Percentiles rank a stretch among this genome's conserved stretches.
Evolutionary conservation across 2,797 vertebrate species (phyloP).

Genomic region (Acipenser transmontanus): DNA sequence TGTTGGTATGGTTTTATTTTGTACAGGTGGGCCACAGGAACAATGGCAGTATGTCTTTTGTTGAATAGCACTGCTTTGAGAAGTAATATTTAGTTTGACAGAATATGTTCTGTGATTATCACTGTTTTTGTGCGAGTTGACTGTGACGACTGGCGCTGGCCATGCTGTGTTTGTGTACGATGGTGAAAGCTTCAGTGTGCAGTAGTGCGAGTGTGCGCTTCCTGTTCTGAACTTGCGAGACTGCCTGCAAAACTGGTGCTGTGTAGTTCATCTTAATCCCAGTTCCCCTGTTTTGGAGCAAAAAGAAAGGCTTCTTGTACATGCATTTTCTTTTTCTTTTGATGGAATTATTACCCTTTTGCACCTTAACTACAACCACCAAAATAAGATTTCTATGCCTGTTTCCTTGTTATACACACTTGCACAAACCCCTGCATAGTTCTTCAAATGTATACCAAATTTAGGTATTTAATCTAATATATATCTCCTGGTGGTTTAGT

Average conservation of each 20-base stretch:
- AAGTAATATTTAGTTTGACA: slow-evolving; percentile 30
- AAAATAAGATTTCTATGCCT: slow-evolving; percentile 9
- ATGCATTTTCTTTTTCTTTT: slow-evolving; percentile 6
- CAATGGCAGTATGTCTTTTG: slow-evolving; percentile 29
- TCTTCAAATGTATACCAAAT: no score
- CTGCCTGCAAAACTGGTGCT: slow-evolving; percentile 37
- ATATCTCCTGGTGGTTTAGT: no score
- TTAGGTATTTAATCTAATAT: no score
- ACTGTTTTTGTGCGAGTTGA: slow-evolving; percentile 29
- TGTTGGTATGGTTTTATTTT: slow-evolving; percentile 37
- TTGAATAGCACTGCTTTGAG: slow-evolving; percentile 42
- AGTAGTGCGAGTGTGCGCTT: slow-evolving; percentile 11
- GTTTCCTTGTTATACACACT: neutral
- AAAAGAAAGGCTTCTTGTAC: slow-evolving; percentile 19
- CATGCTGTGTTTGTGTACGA: slow-evolving; percentile 36
- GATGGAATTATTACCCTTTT: neutral
- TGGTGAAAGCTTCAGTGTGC: slow-evolving; percentile 27
- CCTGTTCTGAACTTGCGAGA: slow-evolving; percentile 24
- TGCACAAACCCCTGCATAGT: neutral
- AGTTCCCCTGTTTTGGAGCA: slow-evolving; percentile 21
- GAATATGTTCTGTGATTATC: slow-evolving; percentile 35
- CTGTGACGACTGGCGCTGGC: slow-evolving; percentile 42
- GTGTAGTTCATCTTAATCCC: slow-evolving; percentile 14
- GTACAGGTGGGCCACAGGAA: slow-evolving; percentile 40
- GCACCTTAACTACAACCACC: slow-evolving; percentile 15